phyloP scores from a whole-genome alignment of 1,140 invertebrate genomes.

The Drosophila truncata region DNA sequence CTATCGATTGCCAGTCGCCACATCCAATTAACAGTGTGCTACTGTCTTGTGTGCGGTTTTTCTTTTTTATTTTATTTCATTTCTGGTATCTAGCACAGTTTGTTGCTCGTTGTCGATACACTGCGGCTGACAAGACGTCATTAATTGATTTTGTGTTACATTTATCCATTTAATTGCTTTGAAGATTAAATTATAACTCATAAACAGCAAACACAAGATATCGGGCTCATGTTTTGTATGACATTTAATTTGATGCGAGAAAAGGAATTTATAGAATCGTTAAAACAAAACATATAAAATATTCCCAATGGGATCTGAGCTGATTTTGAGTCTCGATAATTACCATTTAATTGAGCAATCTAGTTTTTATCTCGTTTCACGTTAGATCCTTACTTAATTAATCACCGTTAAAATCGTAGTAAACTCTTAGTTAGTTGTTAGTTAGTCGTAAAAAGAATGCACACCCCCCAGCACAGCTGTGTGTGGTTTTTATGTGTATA shows the following conservation, averaged over 20 bases:
- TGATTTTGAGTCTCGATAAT: not conserved
- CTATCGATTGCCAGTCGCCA: slow-evolving; percentile 62
- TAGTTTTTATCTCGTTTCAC: slow-evolving; percentile 2
- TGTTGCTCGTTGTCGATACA: slow-evolving; percentile 35
- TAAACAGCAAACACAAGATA: slow-evolving; percentile 1
- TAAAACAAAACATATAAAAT: not conserved
- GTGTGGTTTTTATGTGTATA: not conserved
- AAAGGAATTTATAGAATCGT: not conserved
- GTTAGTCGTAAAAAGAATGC: not conserved
- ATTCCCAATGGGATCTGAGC: not conserved
- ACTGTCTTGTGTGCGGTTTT: slow-evolving; percentile 48
- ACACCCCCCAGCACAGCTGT: slow-evolving; percentile 1
- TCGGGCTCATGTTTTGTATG: slow-evolving; percentile 2
- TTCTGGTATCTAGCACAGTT: slow-evolving; percentile 63
- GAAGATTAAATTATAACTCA: slow-evolving; percentile 35
- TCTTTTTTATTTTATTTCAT: slow-evolving; percentile 37
- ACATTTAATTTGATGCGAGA: not conserved
- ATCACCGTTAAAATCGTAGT: not conserved
- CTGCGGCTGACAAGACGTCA: slow-evolving; percentile 31
- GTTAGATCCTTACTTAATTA: slow-evolving; percentile 8
- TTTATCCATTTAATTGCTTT: slow-evolving; percentile 50
- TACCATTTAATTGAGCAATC: not conserved
- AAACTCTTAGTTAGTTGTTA: not conserved
- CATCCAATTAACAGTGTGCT: slow-evolving; percentile 58
- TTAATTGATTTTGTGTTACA: slow-evolving; percentile 59